phyloP scores from a whole-genome alignment of 2,113 vertebrate species.

The Cheilinus undulatus region DNA sequence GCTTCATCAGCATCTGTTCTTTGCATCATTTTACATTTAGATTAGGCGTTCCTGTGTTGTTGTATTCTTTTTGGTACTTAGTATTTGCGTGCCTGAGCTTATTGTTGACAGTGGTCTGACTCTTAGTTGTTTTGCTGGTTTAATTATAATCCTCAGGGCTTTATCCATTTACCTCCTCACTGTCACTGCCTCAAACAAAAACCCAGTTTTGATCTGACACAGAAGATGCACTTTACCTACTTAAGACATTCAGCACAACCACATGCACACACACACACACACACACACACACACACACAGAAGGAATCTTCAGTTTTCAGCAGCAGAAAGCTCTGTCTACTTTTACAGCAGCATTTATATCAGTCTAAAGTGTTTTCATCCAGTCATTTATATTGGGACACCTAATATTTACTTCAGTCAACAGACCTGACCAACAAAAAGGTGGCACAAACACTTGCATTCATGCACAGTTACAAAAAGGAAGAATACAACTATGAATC shows the following conservation, averaged over 20 bases:
- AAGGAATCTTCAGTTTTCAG: slow-evolving; percentile 9
- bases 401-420: too few relatives aligned
- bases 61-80: too few relatives aligned
- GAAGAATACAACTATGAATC: slow-evolving; percentile 10
- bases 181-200: slow-evolving; percentile 46
- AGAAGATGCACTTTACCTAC: slow-evolving; percentile 49
- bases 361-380: too few relatives aligned
- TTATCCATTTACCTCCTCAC: slow-evolving; percentile 56
- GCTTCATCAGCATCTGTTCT: too few relatives aligned
- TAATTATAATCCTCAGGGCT: slow-evolving; percentile 49
- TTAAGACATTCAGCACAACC: slow-evolving; percentile 14
- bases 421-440: too few relatives aligned
- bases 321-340: not conserved
- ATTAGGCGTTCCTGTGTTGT: too few relatives aligned
- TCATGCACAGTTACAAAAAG: not conserved
- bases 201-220: slow-evolving; percentile 9
- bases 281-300: not conserved
- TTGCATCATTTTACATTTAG: too few relatives aligned
- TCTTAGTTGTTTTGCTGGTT: slow-evolving; percentile 21
- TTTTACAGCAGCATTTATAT: too few relatives aligned
- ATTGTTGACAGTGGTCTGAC: too few relatives aligned
- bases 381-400: too few relatives aligned
- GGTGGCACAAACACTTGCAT: too few relatives aligned
- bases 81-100: too few relatives aligned
- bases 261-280: not conserved